Percentiles rank a stretch among this genome's conserved stretches.
Conservation (phyloP, 1,140 invertebrate species). For the Potamilus streckersoni region DNA sequence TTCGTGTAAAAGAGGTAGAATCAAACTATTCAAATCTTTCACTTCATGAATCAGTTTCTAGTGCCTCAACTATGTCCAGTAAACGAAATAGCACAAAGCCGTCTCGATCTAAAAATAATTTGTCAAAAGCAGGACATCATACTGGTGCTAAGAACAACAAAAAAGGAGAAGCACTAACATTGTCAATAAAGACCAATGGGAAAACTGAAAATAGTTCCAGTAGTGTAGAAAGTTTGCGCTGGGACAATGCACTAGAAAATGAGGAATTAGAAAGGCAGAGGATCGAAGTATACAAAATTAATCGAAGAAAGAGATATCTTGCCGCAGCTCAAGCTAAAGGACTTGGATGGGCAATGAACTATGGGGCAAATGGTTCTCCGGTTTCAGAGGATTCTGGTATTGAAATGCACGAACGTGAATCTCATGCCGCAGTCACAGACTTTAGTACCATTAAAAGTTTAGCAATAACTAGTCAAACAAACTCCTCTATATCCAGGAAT, state of each 20-base stretch:
- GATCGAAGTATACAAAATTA: slow-evolving; percentile 59
- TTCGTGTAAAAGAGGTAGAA: no score
- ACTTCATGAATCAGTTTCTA: no score
- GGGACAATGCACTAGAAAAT: slow-evolving; percentile 52
- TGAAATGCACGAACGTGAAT: slow-evolving; percentile 29
- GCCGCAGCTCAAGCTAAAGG: slow-evolving; percentile 58
- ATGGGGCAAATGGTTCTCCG: slow-evolving; percentile 44
- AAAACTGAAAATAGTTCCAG: slow-evolving; percentile 1
- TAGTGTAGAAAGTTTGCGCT: slow-evolving; percentile 53
- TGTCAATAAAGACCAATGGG: no score
- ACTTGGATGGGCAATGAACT: slow-evolving; percentile 52
- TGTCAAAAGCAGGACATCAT: no score
- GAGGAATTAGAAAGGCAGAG: slow-evolving; percentile 54
- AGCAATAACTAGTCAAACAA: slow-evolving; percentile 24
- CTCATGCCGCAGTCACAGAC: slow-evolving; percentile 22
- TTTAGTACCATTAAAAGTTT: slow-evolving; percentile 38
- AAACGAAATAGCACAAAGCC: no score
- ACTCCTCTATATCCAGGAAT: slow-evolving; percentile 5
- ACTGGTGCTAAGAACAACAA: no score
- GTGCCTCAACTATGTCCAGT: no score
- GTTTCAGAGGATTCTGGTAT: slow-evolving; percentile 49
- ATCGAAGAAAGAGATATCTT: slow-evolving; percentile 59
- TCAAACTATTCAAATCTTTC: no score
- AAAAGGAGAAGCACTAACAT: no score
- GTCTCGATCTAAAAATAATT: no score